Percentiles rank a stretch among this genome's conserved stretches.
Evolutionary conservation across 2,113 vertebrate species (phyloP).

Genomic region (Loxodonta africana): DNA sequence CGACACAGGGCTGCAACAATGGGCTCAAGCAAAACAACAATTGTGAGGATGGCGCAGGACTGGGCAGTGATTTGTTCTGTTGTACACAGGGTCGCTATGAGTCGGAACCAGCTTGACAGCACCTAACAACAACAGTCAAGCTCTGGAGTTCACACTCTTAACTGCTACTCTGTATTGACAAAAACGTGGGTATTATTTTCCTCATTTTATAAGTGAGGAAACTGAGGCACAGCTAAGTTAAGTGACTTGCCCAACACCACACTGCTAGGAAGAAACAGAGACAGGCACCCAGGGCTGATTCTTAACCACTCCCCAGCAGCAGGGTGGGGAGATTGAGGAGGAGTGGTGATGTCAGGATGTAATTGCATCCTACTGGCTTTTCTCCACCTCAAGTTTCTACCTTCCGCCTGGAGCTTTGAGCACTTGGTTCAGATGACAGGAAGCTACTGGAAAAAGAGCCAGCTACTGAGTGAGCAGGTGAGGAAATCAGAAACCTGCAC

Average conservation of each 20-base stretch:
- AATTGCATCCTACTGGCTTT: background rate
- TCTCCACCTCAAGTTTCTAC: constrained; percentile 58
- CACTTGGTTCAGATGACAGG: constrained; percentile 66
- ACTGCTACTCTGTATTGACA: background rate
- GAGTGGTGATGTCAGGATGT: background rate
- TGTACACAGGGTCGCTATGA: no score
- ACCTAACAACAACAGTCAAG: background rate
- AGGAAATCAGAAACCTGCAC: constrained; percentile 75
- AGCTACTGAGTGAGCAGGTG: constrained; percentile 66
- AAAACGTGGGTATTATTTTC: background rate
- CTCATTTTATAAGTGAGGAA: background rate
- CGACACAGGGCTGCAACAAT: no score
- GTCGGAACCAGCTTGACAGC: no score
- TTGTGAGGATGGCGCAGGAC: no score
- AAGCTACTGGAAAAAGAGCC: constrained; percentile 66
- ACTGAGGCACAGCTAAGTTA: background rate
- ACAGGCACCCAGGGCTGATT: no score
- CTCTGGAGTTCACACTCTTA: background rate
- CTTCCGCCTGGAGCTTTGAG: constrained; percentile 1
- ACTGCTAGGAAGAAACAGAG: background rate
- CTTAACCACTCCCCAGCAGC: background rate
- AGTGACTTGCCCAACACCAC: background rate
- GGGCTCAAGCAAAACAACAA: no score
- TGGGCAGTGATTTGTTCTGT: no score
- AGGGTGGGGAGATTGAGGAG: background rate